phyloP scores from a whole-genome alignment of 2,113 vertebrate genomes.

The Mellivora capensis region DNA sequence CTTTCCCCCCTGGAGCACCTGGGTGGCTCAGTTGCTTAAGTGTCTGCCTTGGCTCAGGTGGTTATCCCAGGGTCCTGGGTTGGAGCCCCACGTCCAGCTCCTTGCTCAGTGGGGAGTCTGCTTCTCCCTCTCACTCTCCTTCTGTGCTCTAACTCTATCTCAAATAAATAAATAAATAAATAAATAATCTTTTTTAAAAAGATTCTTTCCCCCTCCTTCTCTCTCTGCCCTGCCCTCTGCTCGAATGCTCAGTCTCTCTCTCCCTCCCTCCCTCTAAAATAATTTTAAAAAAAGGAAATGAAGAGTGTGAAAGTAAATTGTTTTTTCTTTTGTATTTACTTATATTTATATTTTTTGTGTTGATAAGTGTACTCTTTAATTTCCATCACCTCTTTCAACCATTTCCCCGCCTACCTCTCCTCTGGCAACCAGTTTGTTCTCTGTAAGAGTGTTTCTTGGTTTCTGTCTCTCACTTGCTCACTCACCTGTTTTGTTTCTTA shows the following conservation, averaged over 20 bases:
- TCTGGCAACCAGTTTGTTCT: neutral
- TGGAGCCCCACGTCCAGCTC: no score
- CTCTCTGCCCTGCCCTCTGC: no score
- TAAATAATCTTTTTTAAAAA: no score
- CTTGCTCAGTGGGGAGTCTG: no score
- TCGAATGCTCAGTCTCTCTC: neutral
- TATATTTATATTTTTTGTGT: neutral
- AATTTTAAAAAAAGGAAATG: neutral
- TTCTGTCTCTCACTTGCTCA: neutral
- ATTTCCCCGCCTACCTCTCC: neutral
- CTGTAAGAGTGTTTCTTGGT: neutral
- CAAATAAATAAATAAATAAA: no score
- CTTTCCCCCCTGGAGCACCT: no score
- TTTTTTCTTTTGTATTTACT: neutral
- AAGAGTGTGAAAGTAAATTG: neutral
- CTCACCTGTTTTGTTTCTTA: neutral
- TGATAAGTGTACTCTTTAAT: neutral
- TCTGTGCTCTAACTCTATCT: no score
- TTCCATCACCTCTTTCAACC: neutral
- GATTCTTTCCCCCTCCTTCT: no score
- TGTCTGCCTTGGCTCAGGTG: no score
- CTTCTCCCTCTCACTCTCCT: no score
- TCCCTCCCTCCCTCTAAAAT: neutral
- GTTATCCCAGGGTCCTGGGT: no score
- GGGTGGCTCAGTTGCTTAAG: no score